phyloP scores from a whole-genome alignment of 2,888 invertebrate species.

The Eupithecia subfuscata region DNA sequence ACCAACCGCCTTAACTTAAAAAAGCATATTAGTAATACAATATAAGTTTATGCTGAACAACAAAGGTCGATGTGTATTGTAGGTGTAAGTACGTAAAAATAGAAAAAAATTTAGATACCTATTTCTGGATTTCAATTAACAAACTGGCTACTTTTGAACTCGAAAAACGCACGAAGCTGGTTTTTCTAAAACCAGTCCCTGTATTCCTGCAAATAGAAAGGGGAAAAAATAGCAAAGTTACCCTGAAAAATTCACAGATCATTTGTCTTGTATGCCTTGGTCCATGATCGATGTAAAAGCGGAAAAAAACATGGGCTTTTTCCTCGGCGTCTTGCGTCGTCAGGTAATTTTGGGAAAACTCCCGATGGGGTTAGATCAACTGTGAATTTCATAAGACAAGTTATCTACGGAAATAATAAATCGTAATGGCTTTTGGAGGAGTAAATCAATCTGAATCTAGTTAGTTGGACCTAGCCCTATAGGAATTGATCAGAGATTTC shows the following conservation, averaged over 20 bases:
- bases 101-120: too few species aligned
- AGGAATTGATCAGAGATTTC: neutral
- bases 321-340: slow-evolving; percentile 34
- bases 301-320: slow-evolving; percentile 52
- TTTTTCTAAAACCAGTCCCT: slow-evolving; percentile 5
- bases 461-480: neutral
- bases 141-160: neutral
- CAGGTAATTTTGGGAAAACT: slow-evolving; percentile 46
- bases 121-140: too few species aligned
- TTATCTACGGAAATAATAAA: slow-evolving; percentile 20
- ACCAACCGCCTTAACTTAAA: too few species aligned
- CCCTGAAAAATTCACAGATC: slow-evolving; percentile 51
- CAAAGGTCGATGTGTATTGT: too few species aligned
- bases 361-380: slow-evolving; percentile 31
- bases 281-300: slow-evolving; percentile 54
- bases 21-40: too few species aligned
- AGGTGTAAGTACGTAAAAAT: too few species aligned
- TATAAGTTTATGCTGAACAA: too few species aligned
- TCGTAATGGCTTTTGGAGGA: slow-evolving; percentile 8
- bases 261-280: slow-evolving; percentile 55
- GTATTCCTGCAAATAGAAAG: slow-evolving; percentile 23
- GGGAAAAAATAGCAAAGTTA: slow-evolving; percentile 35
- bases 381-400: slow-evolving; percentile 22
- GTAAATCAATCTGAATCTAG: slow-evolving; percentile 11
- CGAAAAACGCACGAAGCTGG: neutral